A percentile compares a stretch with the other conserved stretches of the same genome.
phyloP scores from a whole-genome alignment of 2,888 invertebrate species.

The Sarcophaga subvicina region DNA sequence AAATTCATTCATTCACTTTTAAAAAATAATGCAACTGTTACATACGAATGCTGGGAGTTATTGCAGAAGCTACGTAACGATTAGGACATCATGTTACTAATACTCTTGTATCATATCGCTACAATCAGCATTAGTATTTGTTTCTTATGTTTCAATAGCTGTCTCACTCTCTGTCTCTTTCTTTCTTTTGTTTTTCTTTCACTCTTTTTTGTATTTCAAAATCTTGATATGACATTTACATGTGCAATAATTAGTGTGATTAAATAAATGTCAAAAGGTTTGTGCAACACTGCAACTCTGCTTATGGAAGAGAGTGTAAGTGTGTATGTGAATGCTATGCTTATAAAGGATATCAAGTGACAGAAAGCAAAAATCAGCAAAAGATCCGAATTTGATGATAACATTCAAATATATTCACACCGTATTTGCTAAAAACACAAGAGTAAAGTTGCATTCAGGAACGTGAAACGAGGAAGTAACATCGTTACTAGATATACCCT shows the following conservation, averaged over 20 bases:
- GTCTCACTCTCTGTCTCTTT: too few species aligned
- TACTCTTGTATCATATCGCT: slow-evolving; percentile 38
- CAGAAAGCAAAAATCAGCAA: slow-evolving; percentile 72
- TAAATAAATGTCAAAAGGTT: slow-evolving; percentile 69
- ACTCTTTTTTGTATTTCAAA: slow-evolving; percentile 20
- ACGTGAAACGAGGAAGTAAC: slow-evolving; percentile 10
- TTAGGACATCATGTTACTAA: slow-evolving; percentile 65
- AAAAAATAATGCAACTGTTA: slow-evolving; percentile 26
- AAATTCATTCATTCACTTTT: background rate
- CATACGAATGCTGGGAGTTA: background rate
- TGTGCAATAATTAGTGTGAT: slow-evolving; percentile 77
- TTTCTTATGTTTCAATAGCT: background rate
- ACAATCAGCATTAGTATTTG: slow-evolving; percentile 3
- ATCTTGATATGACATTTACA: slow-evolving; percentile 75
- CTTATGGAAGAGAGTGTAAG: too few species aligned
- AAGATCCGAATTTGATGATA: slow-evolving; percentile 65
- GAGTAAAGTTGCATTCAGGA: background rate
- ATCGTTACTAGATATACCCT: slow-evolving; percentile 32
- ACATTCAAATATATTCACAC: slow-evolving; percentile 63
- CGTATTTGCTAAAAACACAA: slow-evolving; percentile 37
- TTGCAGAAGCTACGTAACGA: slow-evolving; percentile 25
- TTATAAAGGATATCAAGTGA: slow-evolving; percentile 73
- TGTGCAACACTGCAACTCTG: slow-evolving; percentile 16
- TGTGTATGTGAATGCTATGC: background rate
- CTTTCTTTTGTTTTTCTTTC: background rate